Evolutionary conservation across 2,113 vertebrate genomes (phyloP), one percentile per base, ranked within the genome.

Genomic region (Colossoma macropomum): DNA sequence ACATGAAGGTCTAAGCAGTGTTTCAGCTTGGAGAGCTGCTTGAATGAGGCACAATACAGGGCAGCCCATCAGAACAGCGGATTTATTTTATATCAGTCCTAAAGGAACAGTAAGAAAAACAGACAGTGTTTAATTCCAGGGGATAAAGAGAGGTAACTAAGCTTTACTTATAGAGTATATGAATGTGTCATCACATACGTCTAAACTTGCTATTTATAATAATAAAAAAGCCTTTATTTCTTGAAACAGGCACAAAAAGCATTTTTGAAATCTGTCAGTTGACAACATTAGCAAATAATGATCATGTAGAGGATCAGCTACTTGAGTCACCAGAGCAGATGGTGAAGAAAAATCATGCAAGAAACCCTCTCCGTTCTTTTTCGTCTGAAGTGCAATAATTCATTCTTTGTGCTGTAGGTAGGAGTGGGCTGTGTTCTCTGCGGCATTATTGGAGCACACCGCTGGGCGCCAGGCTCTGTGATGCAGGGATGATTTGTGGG

Each of bases 401-500:
- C 52, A 38, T 75, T 76, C 56, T 63, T 70, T 62, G 84, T 70
- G 28, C 38, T 71, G 48, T 27, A 27, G 45, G 62, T 63, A 23
- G 66, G 77, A 74, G 62, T 60, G 38, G 52, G 69, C 68, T 4
- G 6, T 41, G 77, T 50, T 77, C 72, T 70, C 78, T 52, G 34
- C 52, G 34, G 50, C 59, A 41, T 78, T 63, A 62, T 50, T 75
- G 48, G 68, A 54, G 34, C 17, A 27, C 50, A 2, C 54, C 27
- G 25, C 41, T 13, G 72, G 70, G 76, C 12, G 9, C 54, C 54
- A 41, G 65, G 41, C 32, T 72, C 34, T 17, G 59, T 66, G 75
- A 38, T 82, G 83, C 50, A 72, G 84, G 75, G 84, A 76, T 84
- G 75, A 87, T 85, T 86, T 88, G 73, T 84, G 54, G 75, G 59